Conservation (phyloP, 2,797 vertebrate genomes). For the Sparidentex hasta region DNA sequence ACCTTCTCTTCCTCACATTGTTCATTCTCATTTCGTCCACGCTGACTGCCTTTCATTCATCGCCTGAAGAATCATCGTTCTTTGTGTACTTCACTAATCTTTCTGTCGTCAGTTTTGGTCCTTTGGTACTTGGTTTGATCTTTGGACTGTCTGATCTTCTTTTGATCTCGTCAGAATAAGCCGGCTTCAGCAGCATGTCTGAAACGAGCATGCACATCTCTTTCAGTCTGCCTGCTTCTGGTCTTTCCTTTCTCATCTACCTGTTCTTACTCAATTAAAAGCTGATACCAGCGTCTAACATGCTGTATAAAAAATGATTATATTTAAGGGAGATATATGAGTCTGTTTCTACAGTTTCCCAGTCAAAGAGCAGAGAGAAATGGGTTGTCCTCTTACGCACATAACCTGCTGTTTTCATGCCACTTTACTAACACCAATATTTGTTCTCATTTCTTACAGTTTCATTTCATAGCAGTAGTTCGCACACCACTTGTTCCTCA, state of each 20-base stretch:
- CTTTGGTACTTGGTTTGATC: slow-evolving; percentile 62
- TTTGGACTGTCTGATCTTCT: slow-evolving; percentile 63
- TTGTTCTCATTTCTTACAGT: slow-evolving; percentile 40
- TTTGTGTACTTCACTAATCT: slow-evolving; percentile 70
- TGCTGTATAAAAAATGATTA: neutral
- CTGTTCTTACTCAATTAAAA: slow-evolving; percentile 25
- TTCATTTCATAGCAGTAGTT: slow-evolving; percentile 26
- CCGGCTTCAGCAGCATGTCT: slow-evolving; percentile 68
- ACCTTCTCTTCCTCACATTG: slow-evolving; percentile 50
- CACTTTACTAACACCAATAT: slow-evolving; percentile 55
- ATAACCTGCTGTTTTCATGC: slow-evolving; percentile 37
- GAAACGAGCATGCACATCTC: slow-evolving; percentile 67
- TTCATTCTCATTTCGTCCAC: slow-evolving; percentile 66
- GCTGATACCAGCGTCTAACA: slow-evolving; percentile 3
- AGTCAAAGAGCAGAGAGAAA: slow-evolving; percentile 78
- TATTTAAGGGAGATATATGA: neutral
- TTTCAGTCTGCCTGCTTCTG: slow-evolving; percentile 39
- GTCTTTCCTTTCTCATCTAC: slow-evolving; percentile 48
- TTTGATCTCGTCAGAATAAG: slow-evolving; percentile 55
- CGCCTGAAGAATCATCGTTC: slow-evolving; percentile 54
- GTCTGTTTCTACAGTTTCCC: slow-evolving; percentile 22
- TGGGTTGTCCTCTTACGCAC: neutral
- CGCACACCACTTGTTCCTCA: slow-evolving; percentile 52
- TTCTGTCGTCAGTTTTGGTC: slow-evolving; percentile 43
- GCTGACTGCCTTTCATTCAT: slow-evolving; percentile 53